These are phyloP conservation scores for Heliconius cydno DNA, from an alignment of 2,888 invertebrate genomes.

Conservation along the genomic window DNA sequence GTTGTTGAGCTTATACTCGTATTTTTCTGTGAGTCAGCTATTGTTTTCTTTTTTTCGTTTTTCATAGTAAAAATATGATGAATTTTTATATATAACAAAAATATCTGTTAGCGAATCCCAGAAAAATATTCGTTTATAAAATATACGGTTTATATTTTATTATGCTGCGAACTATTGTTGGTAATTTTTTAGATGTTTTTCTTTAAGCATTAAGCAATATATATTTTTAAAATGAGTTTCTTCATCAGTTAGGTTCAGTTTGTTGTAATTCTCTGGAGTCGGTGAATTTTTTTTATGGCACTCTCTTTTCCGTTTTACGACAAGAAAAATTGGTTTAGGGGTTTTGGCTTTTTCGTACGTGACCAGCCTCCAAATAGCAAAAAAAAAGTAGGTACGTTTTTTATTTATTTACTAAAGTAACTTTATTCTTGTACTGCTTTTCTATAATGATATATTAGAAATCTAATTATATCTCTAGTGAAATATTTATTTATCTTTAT, in stretches of 20 bases:
- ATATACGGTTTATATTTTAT: not conserved
- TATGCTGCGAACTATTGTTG: not conserved
- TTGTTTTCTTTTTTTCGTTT: not conserved
- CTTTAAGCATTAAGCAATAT: not conserved
- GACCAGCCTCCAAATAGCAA: conserved; percentile 1
- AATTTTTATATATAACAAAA: not conserved
- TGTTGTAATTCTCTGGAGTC: not conserved
- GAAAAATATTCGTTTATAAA: not conserved
- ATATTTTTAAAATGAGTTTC: not conserved
- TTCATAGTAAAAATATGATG: not conserved
- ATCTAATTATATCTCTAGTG: too few relatives aligned
- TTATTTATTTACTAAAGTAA: not conserved
- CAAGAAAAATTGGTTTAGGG: not conserved
- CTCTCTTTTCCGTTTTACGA: not conserved
- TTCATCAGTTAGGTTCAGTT: not conserved
- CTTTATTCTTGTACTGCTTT: not conserved
- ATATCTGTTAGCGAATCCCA: not conserved
- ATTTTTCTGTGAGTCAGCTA: not conserved
- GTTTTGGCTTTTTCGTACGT: not conserved
- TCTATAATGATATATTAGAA: too few relatives aligned
- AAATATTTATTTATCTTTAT: too few relatives aligned
- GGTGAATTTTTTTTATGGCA: conserved; percentile 13
- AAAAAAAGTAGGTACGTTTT: not conserved
- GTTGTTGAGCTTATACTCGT: not conserved
- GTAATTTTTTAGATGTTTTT: not conserved